Evolutionary conservation across 2,888 invertebrate genomes (phyloP).

Genomic region (Oeneis ivallda): DNA sequence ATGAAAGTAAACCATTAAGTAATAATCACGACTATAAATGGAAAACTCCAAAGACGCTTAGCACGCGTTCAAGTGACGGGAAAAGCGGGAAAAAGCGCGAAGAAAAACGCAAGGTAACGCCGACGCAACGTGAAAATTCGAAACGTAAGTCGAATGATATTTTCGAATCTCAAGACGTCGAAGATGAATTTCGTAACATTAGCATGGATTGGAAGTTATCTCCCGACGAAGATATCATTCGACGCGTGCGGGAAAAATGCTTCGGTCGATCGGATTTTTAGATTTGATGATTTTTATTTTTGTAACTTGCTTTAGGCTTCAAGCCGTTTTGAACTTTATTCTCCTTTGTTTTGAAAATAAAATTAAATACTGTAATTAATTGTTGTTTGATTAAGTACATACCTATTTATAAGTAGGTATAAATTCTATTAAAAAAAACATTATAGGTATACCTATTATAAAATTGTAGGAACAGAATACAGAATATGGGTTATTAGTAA

Average conservation of each 20-base stretch:
- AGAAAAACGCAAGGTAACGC: constrained; percentile 30
- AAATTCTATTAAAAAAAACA: too few relatives aligned
- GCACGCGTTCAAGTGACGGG: constrained; percentile 40
- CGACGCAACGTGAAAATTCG: constrained; percentile 42
- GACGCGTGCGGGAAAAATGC: constrained; percentile 62
- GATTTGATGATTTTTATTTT: constrained; percentile 36
- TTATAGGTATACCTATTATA: too few relatives aligned
- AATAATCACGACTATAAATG: constrained; percentile 50
- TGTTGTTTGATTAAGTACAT: too few relatives aligned
- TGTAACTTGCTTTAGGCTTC: too few relatives aligned
- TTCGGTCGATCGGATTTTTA: constrained; percentile 66
- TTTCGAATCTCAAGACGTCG: constrained; percentile 65
- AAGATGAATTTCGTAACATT: constrained; percentile 42
- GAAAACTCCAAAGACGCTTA: constrained; percentile 60
- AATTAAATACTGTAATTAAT: too few relatives aligned
- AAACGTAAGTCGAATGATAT: constrained; percentile 65
- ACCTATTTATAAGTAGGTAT: too few relatives aligned
- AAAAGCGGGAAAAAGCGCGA: constrained; percentile 42
- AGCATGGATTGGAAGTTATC: constrained; percentile 63
- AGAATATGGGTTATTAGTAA: not conserved
- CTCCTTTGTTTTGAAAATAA: too few relatives aligned
- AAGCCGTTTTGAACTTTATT: too few relatives aligned
- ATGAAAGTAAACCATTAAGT: constrained; percentile 37
- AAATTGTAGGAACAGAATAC: not conserved
- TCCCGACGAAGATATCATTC: constrained; percentile 64